These are phyloP conservation scores for Phymastichus coffea DNA, from an alignment of 1,140 invertebrate species.

Conservation along the genomic window DNA sequence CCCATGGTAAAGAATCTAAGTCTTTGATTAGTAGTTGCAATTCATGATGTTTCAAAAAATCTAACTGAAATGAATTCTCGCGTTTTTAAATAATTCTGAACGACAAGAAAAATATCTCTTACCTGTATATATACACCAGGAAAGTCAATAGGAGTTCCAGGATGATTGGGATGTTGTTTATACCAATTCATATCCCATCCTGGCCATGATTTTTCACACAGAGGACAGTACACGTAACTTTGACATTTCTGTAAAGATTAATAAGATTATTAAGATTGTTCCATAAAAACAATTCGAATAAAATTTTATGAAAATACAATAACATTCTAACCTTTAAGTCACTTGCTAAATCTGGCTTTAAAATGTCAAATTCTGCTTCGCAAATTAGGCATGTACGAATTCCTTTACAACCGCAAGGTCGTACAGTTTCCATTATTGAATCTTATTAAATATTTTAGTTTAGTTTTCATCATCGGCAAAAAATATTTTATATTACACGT, in stretches of 20 bases:
- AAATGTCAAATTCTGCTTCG: constrained; percentile 69
- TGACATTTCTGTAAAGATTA: constrained; percentile 54
- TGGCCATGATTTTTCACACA: constrained; percentile 72
- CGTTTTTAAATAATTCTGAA: not conserved
- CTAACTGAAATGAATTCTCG: constrained; percentile 53
- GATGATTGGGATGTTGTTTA: constrained; percentile 68
- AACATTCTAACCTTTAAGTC: constrained; percentile 42
- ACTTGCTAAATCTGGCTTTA: constrained; percentile 49
- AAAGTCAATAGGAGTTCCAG: constrained; percentile 61
- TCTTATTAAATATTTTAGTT: not conserved
- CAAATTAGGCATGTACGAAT: constrained; percentile 85
- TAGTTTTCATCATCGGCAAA: not conserved
- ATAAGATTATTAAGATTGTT: constrained; percentile 2
- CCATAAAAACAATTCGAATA: constrained; percentile 30
- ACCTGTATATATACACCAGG: constrained; percentile 71
- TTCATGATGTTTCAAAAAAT: constrained; percentile 78
- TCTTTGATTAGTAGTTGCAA: constrained; percentile 66
- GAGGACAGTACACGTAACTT: constrained; percentile 73
- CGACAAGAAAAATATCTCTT: constrained; percentile 17
- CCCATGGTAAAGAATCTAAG: constrained; percentile 85
- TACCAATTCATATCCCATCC: constrained; percentile 67
- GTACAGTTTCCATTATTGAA: constrained; percentile 66
- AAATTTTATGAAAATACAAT: constrained; percentile 28
- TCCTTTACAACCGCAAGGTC: constrained; percentile 89
- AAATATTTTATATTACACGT: not conserved